Evolutionary conservation across 2,888 invertebrate species (phyloP).

Genomic region (Scaptomyza cyrtandrae): DNA sequence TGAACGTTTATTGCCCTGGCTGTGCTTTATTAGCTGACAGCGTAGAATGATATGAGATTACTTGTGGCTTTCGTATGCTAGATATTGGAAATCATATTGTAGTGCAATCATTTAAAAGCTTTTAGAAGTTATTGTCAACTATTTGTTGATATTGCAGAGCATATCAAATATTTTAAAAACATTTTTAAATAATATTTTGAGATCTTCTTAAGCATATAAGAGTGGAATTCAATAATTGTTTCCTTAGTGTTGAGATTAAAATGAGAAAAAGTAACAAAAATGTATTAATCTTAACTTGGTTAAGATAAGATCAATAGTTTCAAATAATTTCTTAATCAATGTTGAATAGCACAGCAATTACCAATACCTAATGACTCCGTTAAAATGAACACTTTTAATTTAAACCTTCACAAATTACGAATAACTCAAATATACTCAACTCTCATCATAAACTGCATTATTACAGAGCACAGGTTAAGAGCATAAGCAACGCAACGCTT

Average conservation of each 20-base stretch:
- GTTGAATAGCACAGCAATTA: background rate
- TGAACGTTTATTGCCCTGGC: constrained; percentile 34
- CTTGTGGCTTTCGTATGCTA: background rate
- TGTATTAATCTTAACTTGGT: too few species aligned
- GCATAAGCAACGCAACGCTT: constrained; percentile 13
- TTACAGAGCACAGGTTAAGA: constrained; percentile 21
- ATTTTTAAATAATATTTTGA: too few species aligned
- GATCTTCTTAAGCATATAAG: too few species aligned
- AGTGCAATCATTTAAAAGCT: too few species aligned
- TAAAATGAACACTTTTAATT: constrained; percentile 10
- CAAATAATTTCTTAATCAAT: background rate
- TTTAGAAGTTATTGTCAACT: too few species aligned
- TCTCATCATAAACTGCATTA: constrained; percentile 4
- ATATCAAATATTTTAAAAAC: too few species aligned
- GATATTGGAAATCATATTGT: too few species aligned
- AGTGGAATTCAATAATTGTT: too few species aligned
- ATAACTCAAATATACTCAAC: constrained; percentile 9
- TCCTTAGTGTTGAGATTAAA: too few species aligned
- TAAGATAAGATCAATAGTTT: too few species aligned
- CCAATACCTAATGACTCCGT: constrained; percentile 16
- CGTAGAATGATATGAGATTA: constrained; percentile 4
- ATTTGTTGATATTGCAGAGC: too few species aligned
- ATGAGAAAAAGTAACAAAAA: too few species aligned
- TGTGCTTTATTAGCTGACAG: constrained; percentile 48
- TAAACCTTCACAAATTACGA: constrained; percentile 1